Base-by-base conservation (phyloP, 2,888 invertebrate species). In the Ophioninae sp. region DNA sequence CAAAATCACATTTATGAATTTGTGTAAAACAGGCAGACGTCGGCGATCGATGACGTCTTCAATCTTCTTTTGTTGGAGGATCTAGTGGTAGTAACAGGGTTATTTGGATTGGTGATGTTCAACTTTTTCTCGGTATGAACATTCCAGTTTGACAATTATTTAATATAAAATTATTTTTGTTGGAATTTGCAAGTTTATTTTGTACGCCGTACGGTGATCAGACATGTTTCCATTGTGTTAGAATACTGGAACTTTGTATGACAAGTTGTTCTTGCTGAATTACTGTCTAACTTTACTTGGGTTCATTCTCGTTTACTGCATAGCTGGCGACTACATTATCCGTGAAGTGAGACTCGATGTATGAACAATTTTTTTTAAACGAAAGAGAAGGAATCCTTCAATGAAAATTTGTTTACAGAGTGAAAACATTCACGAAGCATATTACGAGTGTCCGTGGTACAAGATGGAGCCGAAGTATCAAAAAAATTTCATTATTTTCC, bases 401-500 rank as follows among this genome's bases (percentile, higher is more conserved):
- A 56, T 30, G 23, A 23, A 44, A 23, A 9, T 37, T 20, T 17
- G 13, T 63, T 77, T 63, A 9, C 63, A 88, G 88, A 94, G 94
- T 85, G 93, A 93, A 87, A 90, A 93, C 0, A 91, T 95, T 2
- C 92, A 93, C 0, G 92, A 94, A 41, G 93, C 93, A 63, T 89
- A 95, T 85, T 95, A 95, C 87, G 93, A 93, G 72, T 94, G 94
- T 84, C 93, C 94, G 1, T 95, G 95, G 95, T 93, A 94, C 71
- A 93, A 94, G 10, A 94, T 95, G 88, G 90, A 93, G 72, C 86
- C 87, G 0, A 89, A 88, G 75, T 94, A 94, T 87, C 92, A 92
- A n/a, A 92, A 92, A n/a, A 90, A 90, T 6, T 88, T 95, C 37
- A 89, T 94, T 79, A 93, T 95, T 67, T 93, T 94, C 6, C 93